A percentile compares a stretch with the other conserved stretches of the same genome.
These are phyloP conservation scores for Tipula vernalis DNA, from an alignment of 2,888 invertebrate species.

Conservation along the genomic window DNA sequence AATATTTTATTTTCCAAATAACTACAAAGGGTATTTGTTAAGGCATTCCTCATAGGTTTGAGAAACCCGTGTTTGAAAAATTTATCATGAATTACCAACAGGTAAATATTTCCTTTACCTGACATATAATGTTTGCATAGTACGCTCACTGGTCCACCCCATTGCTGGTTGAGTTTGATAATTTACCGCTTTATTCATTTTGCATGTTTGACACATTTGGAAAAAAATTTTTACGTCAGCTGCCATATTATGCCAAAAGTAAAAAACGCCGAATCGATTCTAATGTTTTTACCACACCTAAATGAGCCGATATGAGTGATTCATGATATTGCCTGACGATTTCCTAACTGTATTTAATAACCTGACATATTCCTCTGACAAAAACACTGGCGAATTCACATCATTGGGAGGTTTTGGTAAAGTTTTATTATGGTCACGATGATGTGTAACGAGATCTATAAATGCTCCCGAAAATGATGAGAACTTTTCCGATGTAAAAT, in stretches of 20 bases:
- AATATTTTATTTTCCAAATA: too few species aligned
- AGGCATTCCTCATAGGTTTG: too few species aligned
- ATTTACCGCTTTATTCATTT: too few species aligned
- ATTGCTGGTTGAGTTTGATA: conserved; percentile 13
- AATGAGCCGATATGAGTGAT: too few species aligned
- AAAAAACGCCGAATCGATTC: conserved; percentile 12
- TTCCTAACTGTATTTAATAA: not conserved
- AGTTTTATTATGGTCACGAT: not conserved
- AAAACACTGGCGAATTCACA: not conserved
- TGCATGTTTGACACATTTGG: not conserved
- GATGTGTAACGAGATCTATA: too few species aligned
- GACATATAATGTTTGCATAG: not conserved
- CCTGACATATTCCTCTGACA: too few species aligned
- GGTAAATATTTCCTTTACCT: too few species aligned
- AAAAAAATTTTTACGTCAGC: conserved; percentile 13
- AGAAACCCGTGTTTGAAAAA: too few species aligned
- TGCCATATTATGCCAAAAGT: conserved; percentile 17
- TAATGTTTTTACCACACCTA: not conserved
- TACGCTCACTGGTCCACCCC: conserved; percentile 7
- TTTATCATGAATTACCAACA: too few species aligned
- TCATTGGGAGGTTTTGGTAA: not conserved
- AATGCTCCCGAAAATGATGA: too few species aligned
- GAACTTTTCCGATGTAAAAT: not conserved
- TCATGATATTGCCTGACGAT: too few species aligned
- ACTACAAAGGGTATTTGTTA: too few species aligned